phyloP scores from a whole-genome alignment of 2,113 vertebrate genomes.

The Phrynocephalus versicolor region DNA sequence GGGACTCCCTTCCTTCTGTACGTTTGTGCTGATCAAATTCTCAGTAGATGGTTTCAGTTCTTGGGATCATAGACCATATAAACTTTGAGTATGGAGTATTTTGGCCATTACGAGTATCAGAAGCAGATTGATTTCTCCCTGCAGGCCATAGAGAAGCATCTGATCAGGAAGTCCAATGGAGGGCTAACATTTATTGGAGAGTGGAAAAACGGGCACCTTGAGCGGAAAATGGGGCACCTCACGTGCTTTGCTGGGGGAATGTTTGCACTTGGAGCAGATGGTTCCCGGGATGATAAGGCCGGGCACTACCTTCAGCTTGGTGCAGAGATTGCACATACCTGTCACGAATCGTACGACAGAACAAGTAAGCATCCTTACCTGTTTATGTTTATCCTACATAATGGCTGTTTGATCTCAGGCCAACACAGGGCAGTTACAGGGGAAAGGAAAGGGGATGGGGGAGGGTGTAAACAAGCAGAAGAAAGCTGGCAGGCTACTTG shows the following conservation, averaged over 20 bases:
- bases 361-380: constrained; percentile 80
- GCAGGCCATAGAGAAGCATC: constrained; percentile 96
- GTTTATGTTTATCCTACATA: background rate
- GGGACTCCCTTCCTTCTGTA: background rate
- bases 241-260: constrained; percentile 98
- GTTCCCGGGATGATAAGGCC: constrained; percentile 92
- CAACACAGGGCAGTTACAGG: background rate
- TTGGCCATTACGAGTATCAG: constrained; percentile 13
- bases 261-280: constrained; percentile 95
- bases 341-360: constrained; percentile 96
- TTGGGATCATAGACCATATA: no score
- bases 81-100: background rate
- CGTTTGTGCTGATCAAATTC: background rate
- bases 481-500: background rate
- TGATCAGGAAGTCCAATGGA: constrained; percentile 94
- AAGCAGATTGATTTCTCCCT: constrained; percentile 55
- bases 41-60: no score
- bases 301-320: constrained; percentile 97
- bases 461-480: background rate
- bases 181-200: constrained; percentile 96
- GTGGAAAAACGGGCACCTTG: constrained; percentile 98
- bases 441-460: background rate
- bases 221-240: constrained; percentile 98
- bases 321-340: constrained; percentile 97
- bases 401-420: no score